Evolutionary conservation across 2,113 vertebrate genomes (phyloP).

Genomic region (Scolopax mira): DNA sequence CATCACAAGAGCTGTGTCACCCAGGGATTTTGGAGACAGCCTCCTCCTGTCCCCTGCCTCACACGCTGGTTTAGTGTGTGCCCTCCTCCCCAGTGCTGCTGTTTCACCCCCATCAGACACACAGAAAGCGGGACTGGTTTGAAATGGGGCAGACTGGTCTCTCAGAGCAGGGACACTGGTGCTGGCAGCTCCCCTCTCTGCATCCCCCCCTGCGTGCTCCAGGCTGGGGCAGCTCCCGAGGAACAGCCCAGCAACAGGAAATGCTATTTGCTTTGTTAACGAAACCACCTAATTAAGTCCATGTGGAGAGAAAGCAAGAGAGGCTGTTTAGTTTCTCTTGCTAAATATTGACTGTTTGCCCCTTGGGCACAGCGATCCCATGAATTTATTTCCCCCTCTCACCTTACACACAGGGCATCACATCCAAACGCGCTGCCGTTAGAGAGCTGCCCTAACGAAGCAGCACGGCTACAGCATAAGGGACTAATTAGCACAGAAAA

Average conservation of each 20-base stretch:
- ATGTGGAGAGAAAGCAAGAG: neutral
- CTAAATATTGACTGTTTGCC: neutral
- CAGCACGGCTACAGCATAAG: neutral
- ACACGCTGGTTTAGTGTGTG: rapidly evolving
- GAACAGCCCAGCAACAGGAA: neutral
- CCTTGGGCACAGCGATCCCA: neutral
- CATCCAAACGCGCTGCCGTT: neutral
- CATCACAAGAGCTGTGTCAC: rapidly evolving
- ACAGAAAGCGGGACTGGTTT: neutral
- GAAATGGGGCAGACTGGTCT: neutral
- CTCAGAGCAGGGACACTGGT: neutral
- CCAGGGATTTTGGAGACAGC: neutral
- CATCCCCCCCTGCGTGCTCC: rapidly evolving
- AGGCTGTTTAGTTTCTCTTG: neutral
- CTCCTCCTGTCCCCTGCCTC: neutral
- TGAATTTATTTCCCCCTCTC: neutral
- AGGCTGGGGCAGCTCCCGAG: neutral
- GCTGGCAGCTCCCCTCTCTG: neutral
- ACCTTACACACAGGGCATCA: neutral
- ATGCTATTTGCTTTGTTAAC: neutral
- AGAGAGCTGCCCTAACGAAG: neutral
- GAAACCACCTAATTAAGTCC: constrained; percentile 20
- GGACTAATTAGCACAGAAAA: neutral
- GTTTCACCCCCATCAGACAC: rapidly evolving
- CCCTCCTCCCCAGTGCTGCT: neutral